Conservation (phyloP, 2,888 invertebrate species). For the Luperina nickerlii region DNA sequence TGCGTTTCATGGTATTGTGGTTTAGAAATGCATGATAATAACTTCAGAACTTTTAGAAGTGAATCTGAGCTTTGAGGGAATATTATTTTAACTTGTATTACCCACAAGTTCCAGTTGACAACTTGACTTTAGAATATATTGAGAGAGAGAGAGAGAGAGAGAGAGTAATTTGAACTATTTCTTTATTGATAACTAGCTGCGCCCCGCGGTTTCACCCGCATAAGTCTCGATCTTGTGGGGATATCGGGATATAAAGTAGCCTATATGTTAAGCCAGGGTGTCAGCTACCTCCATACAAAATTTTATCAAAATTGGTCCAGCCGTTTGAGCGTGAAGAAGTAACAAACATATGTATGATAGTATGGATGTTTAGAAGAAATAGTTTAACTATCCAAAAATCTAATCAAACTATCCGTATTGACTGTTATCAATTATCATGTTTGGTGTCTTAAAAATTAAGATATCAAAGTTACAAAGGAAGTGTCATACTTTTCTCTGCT, state of each 20-base stretch:
- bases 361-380: neutral
- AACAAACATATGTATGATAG: no score
- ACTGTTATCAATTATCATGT: no score
- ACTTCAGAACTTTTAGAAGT: neutral
- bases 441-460: neutral
- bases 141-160: no score
- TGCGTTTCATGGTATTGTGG: neutral
- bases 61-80: neutral
- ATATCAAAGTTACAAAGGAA: neutral
- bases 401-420: neutral
- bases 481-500: neutral
- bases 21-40: neutral
- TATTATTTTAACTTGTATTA: neutral
- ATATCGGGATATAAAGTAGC: no score
- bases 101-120: neutral
- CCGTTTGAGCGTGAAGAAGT: no score
- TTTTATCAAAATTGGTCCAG: no score
- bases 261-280: no score
- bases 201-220: no score
- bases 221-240: no score
- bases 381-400: neutral
- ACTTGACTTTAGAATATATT: neutral
- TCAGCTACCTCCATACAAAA: no score
- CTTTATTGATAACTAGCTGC: no score
- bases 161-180: no score